Evolutionary conservation across 2,113 vertebrate genomes (phyloP), one percentile per base, ranked within the genome.

Genomic region (Alexandromys fortis): DNA sequence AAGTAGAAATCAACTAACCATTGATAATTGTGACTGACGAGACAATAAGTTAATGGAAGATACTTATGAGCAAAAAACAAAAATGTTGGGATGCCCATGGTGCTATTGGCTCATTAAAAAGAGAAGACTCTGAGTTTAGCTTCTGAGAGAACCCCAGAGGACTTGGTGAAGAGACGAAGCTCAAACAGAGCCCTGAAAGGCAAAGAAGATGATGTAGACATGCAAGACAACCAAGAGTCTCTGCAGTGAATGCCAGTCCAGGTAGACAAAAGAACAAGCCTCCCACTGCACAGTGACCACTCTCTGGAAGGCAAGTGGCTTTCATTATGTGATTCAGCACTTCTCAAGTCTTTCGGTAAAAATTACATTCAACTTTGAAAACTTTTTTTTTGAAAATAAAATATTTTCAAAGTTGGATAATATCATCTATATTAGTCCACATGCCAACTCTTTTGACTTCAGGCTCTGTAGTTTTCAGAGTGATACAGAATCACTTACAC

Each of bases 331-430:
- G 42, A 9, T 16, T 70, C 28, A 82, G 65, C 3, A 75, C 86
- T 90, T 86, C 52, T 85, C 49, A 85, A 63, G 6, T 65, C 89
- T 70, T 3, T 79, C 30, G 24, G 81, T 77, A 93, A 95, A 35
- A 93, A 72, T 21, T 86, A 78, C 67, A 85, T 12, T 95, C 52
- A 68, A n/a, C 16, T 45, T 89, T 58, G 55, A 58, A 58, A 58
- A 58, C 16, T 17, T 55, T 55, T 58, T 55, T 58, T 19, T 55
- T 16, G 49, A 73, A 76, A 76, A 81, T 4, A 0, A 73, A 35
- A 77, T 90, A 24, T 55, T 91, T 94, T 75, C 58, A 72, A 90
- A 92, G 21, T 81, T 95, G 70, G 45, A 49, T 58, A 91, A 77
- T 42, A 12, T 38, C 24, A 86, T 63, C 86, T 91, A 8, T 95